A percentile compares a stretch with the other conserved stretches of the same genome.
Evolutionary conservation across 2,888 invertebrate species (phyloP).

Genomic region (Drosophila rubida): DNA sequence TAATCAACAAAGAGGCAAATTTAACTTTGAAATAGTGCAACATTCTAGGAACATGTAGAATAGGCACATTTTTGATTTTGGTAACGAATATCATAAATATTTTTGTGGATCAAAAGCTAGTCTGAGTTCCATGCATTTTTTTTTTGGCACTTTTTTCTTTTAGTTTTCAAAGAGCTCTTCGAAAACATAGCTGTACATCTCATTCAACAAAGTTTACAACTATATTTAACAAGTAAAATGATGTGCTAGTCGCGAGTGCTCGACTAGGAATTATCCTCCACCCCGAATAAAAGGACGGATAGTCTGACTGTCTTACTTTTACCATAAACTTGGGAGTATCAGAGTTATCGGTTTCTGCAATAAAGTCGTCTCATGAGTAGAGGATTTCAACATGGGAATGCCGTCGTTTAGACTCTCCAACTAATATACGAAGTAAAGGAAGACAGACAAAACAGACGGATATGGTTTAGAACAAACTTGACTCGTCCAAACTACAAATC

Average conservation of each 20-base stretch:
- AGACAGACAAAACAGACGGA: conserved; percentile 1
- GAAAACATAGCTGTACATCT: conserved; percentile 8
- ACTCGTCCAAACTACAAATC: neutral
- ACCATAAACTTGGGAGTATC: neutral
- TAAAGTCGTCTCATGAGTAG: neutral
- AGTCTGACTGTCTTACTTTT: neutral
- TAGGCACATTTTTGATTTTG: conserved; percentile 63
- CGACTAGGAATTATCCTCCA: conserved; percentile 19
- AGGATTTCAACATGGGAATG: neutral
- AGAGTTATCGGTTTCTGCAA: conserved; percentile 8
- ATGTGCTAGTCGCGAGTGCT: neutral
- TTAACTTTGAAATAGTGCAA: conserved; percentile 59
- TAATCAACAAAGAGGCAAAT: conserved; percentile 43
- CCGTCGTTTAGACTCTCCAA: neutral
- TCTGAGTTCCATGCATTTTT: conserved; percentile 8
- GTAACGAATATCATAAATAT: conserved; percentile 46
- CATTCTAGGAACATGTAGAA: conserved; percentile 46
- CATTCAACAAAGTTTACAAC: conserved; percentile 6
- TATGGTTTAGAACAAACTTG: neutral
- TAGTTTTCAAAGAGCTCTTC: neutral
- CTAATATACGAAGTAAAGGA: neutral
- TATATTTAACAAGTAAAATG: conserved; percentile 4
- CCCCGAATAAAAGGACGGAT: conserved; percentile 18
- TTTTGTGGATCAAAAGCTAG: conserved; percentile 12
- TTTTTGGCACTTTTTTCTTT: conserved; percentile 39